Evolutionary conservation across 2,113 vertebrate species (phyloP).

Genomic region (Halcyon malimbica): DNA sequence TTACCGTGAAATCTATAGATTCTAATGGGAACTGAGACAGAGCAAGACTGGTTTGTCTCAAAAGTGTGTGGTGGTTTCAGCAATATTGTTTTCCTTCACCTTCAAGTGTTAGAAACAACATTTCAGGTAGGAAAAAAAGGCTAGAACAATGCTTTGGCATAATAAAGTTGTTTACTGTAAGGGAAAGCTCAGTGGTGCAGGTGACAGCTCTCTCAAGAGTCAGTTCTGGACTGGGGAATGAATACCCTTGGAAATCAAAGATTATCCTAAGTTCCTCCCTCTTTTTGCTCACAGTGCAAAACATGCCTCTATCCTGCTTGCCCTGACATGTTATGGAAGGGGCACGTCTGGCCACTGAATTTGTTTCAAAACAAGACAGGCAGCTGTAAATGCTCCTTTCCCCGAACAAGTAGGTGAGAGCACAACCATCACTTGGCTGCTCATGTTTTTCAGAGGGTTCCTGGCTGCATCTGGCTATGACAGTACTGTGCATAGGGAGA

Average conservation of each 20-base stretch:
- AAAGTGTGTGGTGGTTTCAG: neutral
- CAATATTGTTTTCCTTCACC: neutral
- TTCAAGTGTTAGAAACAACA: neutral
- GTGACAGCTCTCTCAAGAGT: neutral
- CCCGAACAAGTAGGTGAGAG: neutral
- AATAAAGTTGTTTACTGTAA: neutral
- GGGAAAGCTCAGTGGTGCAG: neutral
- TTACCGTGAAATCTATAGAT: neutral
- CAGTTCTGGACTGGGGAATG: neutral
- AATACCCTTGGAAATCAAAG: neutral
- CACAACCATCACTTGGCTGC: neutral
- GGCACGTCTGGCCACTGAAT: neutral
- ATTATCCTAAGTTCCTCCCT: neutral
- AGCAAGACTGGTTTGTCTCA: neutral
- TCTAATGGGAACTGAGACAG: neutral
- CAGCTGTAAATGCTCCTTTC: neutral
- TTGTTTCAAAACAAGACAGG: neutral
- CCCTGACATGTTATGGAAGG: neutral
- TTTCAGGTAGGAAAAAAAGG: neutral
- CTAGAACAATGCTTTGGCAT: neutral
- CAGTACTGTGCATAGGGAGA: neutral
- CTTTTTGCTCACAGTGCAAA: neutral
- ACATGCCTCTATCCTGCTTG: neutral
- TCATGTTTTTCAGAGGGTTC: neutral
- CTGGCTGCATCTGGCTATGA: neutral